phyloP scores from a whole-genome alignment of 1,140 invertebrate genomes.

The Cardiocondyla obscurior region DNA sequence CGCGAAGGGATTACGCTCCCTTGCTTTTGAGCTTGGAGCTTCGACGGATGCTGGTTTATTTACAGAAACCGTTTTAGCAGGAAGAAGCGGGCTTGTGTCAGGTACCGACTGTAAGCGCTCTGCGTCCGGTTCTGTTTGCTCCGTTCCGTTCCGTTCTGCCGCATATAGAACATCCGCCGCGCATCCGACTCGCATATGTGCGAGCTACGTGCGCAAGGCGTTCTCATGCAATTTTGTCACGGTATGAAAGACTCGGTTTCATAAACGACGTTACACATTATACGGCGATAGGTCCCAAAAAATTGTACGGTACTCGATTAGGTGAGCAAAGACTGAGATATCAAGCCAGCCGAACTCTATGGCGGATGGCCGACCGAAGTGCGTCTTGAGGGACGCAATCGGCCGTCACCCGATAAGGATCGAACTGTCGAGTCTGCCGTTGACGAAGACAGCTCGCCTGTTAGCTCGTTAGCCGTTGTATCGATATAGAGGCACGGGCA shows the following conservation, averaged over 20 bases:
- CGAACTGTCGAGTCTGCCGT: slow-evolving; percentile 36
- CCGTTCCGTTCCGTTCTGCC: slow-evolving; percentile 57
- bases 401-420: slow-evolving; percentile 44
- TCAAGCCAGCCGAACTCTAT: neutral
- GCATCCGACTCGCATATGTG: neutral
- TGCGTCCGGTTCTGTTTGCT: slow-evolving; percentile 68
- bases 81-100: slow-evolving; percentile 60
- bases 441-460: slow-evolving; percentile 40
- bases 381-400: slow-evolving; percentile 34
- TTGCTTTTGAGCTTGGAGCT: neutral
- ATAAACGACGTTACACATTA: neutral
- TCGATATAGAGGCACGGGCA: slow-evolving; percentile 32
- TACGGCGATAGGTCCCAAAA: too few relatives aligned
- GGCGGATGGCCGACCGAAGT: neutral
- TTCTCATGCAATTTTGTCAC: slow-evolving; percentile 6
- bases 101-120: slow-evolving; percentile 59
- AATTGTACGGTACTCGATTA: neutral
- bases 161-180: slow-evolving; percentile 75
- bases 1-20: neutral
- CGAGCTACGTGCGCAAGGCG: neutral
- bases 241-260: slow-evolving; percentile 11
- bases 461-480: slow-evolving; percentile 30
- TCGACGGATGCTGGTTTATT: slow-evolving; percentile 67
- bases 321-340: neutral
- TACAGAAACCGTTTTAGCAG: slow-evolving; percentile 69